Base-by-base conservation (phyloP, 1,140 invertebrate species). In the Drosophila funebris region DNA sequence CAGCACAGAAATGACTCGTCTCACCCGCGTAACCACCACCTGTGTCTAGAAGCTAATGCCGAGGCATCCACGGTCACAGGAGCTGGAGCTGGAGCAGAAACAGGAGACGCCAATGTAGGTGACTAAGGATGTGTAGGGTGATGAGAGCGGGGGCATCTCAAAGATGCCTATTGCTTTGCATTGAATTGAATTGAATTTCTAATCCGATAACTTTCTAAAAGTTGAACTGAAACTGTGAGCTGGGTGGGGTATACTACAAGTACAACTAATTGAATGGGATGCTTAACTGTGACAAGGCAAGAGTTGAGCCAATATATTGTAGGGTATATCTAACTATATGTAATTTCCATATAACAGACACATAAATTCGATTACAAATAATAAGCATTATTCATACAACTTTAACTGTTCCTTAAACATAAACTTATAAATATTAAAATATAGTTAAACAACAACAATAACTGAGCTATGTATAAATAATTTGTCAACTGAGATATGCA, bases 1-100 rank as follows among this genome's bases (percentile, higher is more conserved):
- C 74, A 93, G 88, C 67, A 76, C 78, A 9, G 91, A 92, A 66
- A 92, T 93, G 74, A 94, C 93, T 4, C 54, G 93, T 83, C 20
- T 90, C 80, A 62, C 93, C 82, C 57, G 88, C 0, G 73, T 92
- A 0, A 90, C 90, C 41, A 92, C 90, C 14, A 94, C 94, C 14
- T 94, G 93, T 67, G 94, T 94, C 14, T 88, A 79, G 67, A 33
- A 36, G 13, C 13, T 18, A 24, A 8, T 4, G 18, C 27, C n/a
- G 6, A 22, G 29, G 18, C 24, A 16, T 20, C 31, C 13, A 4
- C 4, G 31, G 6, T 13, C 14, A 2, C 27, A 39, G 1, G 27
- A 33, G 31, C n/a, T 31, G 41, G n/a, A 24, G 33, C n/a, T n/a
- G 13, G 4, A 9, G 37, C 11, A 31, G 4, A 6, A 1, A 9